Evolutionary conservation across 2,888 invertebrate species (phyloP), one percentile per base, ranked within the genome.

Genomic region (Atethmia centrago): DNA sequence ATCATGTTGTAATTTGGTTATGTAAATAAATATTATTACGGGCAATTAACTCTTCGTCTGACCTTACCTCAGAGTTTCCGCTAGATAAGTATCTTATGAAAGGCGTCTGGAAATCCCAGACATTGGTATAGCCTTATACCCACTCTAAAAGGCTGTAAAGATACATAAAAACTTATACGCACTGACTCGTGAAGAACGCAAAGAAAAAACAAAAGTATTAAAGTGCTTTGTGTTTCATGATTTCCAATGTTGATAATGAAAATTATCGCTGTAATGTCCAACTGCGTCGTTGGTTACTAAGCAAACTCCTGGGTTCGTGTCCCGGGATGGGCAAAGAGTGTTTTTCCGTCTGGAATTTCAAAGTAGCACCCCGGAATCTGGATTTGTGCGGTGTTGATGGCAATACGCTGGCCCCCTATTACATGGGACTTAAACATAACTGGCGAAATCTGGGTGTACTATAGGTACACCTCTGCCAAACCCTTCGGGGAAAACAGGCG

Each of bases 181-280:
- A 25, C 63, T 64, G 79, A 77, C 19, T 51, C 64, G 71, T 77
- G 47, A 77, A 70, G 63, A 51, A 78, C 61, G 9, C 1, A 40
- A 31, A 42, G 31, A 36, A 45, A 9, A 58, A 53, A 45, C 16
- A 28, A 40, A 42, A 40, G 0, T 12, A 8, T n/a, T 55, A 21
- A 25, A 28, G 4, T 51, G 7, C 4, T 51, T 65, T 65, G 28
- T 65, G 36, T 36, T 36, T 28, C 8, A 45, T 21, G 12, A 10
- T 61, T 5, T 10, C 31, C 31, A 28, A 19, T 56, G 25, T 55
- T 28, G 28, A 10, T 19, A 53, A 16, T 47, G 3, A 47, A 45
- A 45, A 45, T 16, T 21, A 49, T 49, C 9, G 21, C 21, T 49
- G 21, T 49, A 49, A 19, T 47, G 8, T 3, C 3, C n/a, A 2